Evolutionary conservation across 2,888 invertebrate species (phyloP).

Genomic region (Drosophila kambysellisi): DNA sequence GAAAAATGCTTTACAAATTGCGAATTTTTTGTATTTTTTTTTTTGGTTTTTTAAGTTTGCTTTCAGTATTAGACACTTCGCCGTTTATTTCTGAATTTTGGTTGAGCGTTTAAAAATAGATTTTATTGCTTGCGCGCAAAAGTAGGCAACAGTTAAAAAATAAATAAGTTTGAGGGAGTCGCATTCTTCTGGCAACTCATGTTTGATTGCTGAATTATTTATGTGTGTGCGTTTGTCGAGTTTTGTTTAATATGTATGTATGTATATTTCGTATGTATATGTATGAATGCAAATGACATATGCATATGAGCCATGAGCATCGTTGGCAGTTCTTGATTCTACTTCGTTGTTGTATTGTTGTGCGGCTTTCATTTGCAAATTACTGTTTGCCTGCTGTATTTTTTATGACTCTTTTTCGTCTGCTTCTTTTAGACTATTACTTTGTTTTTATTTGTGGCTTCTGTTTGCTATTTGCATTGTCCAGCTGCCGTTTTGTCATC

Average conservation of each 20-base stretch:
- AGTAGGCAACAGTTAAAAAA: constrained; percentile 47
- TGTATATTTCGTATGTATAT: constrained; percentile 43
- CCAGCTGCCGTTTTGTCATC: constrained; percentile 50
- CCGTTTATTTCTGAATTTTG: constrained; percentile 2
- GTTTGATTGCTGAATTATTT: constrained; percentile 70
- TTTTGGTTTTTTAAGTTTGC: constrained; percentile 7
- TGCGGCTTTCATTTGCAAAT: constrained; percentile 70
- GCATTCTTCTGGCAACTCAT: constrained; percentile 8
- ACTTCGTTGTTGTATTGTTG: constrained; percentile 24
- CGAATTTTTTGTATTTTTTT: constrained; percentile 8
- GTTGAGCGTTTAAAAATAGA: constrained; percentile 34
- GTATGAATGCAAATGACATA: constrained; percentile 70
- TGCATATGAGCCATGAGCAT: constrained; percentile 65
- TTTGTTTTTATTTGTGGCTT: constrained; percentile 3
- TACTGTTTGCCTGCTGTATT: constrained; percentile 61
- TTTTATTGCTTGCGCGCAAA: constrained; percentile 39
- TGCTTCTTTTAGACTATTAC: not conserved
- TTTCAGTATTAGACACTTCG: constrained; percentile 1
- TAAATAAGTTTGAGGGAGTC: not conserved
- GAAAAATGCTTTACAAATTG: constrained; percentile 35
- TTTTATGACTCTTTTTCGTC: constrained; percentile 39
- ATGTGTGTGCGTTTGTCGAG: constrained; percentile 38
- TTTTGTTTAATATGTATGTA: constrained; percentile 46
- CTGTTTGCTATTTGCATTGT: constrained; percentile 42
- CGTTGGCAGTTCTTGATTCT: constrained; percentile 14